Base-by-base conservation (phyloP, 2,113 vertebrate genomes). In the Podilymbus podiceps region DNA sequence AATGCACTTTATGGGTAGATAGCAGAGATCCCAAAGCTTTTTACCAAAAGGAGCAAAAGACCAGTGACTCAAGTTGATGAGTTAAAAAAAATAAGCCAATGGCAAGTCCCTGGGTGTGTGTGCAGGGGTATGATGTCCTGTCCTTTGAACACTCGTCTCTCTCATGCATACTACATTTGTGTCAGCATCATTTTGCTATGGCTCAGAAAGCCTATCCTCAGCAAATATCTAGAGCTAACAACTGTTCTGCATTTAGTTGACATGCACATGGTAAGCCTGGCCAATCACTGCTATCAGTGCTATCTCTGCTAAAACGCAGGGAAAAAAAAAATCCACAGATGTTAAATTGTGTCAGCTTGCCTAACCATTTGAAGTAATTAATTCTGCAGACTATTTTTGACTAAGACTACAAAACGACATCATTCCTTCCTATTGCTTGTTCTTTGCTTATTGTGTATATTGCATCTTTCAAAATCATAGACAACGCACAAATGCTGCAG, bases 301-400 rank as follows among this genome's bases (percentile, higher is more conserved):
- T 92, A 74, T 91, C 76, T 87, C 80, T 89, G 60, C 46, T 87
- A 82, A 94, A 71, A 82, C 0, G 0, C 52, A 89, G 56, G 56
- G 4, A 30, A 55, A 74, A 91, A 79, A 60, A 47, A 38, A 38
- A 59, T 50, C 52, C 87, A 91, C 93, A 96, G 95, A 96, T 96
- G 93, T 95, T 95, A 93, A 92, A 95, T 91, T 94, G 86, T 90
- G 83, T 82, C 93, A 95, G 93, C 84, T 95, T 91, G 66, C 62
- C 80, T 89, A 91, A 78, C 49, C 49, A 44, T 89, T 91, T 82
- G 47, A 91, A 95, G 74, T 63, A 87, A 95, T 95, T 94, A 89
- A 82, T 89, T 87, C 84, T 68, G 62, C 73, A 87, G 87, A 89
- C 73, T 92, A 82, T 92, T 96, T 97, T 83, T 95, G 60, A 85